A percentile compares a stretch with the other conserved stretches of the same genome.
Conservation (phyloP, 1,140 invertebrate species). For the Ylistrum balloti region DNA sequence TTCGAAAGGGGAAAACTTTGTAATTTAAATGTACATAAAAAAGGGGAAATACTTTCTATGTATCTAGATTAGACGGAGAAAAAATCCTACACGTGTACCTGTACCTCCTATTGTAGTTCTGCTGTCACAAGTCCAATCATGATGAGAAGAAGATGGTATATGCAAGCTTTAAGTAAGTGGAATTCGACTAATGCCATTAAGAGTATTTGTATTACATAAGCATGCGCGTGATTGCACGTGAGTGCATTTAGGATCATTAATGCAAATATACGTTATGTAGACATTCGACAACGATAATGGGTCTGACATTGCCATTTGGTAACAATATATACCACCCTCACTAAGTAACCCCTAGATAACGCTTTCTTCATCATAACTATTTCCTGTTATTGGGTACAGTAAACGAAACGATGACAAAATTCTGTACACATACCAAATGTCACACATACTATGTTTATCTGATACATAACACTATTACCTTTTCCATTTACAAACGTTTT, state of each 20-base stretch:
- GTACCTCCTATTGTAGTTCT: background rate
- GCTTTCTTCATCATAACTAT: background rate
- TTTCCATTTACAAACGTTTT: no score
- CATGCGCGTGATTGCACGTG: conserved; percentile 5
- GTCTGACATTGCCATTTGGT: conserved; percentile 13
- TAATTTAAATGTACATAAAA: no score
- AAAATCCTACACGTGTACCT: no score
- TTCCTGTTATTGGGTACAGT: background rate
- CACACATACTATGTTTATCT: no score
- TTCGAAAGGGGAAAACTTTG: no score
- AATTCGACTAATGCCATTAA: conserved; percentile 13
- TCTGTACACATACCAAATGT: no score
- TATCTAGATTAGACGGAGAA: no score
- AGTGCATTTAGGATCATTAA: conserved; percentile 1
- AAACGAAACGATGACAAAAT: background rate
- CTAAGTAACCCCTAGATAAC: background rate
- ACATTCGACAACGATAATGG: background rate
- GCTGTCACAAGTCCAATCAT: background rate
- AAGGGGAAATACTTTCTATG: no score
- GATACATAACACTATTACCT: no score
- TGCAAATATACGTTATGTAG: background rate
- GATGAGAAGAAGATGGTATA: background rate
- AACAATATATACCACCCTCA: background rate
- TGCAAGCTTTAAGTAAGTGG: background rate
- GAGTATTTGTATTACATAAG: conserved; percentile 26